Base-by-base conservation (phyloP, 2,797 vertebrate genomes). In the Spatula clypeata region DNA sequence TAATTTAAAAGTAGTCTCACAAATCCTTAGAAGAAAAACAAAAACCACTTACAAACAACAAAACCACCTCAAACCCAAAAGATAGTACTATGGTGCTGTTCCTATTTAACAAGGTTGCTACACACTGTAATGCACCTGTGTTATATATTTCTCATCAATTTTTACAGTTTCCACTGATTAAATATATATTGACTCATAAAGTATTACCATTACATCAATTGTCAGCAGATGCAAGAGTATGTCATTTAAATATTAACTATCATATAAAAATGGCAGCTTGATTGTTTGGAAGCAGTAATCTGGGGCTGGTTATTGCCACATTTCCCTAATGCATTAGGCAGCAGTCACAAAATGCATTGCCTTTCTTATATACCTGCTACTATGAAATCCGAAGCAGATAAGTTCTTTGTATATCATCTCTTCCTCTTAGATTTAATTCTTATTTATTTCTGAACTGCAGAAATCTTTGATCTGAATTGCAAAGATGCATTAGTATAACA, bases 111-210 rank as follows among this genome's bases (percentile, higher is more conserved):
- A 96, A 83, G 91, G 85, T 53, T 94, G 70, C 96, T 96, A 42
- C 47, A 91, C 60, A 97, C 69, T 94, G 76, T 91, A 95, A 96
- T 87, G 82, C 90, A 95, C 76, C 94, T 96, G 93, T 95, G 95
- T 97, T 98, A 98, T 97, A 97, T 96, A 98, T 97, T 98, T 99
- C 98, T 98, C 98, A 99, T 99, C 98, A 98, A 97, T 98, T 99
- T 99, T 99, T 99, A 99, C 98, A 98, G 98, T 99, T 98, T 98
- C 97, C 97, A 98, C 98, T 98, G 98, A 98, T 99, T 99, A 98
- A 98, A 99, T 98, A 99, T 99, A 99, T 99, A 99, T 97, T 98
- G 99, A 99, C 98, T 99, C 99, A 99, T 99, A 99, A 99, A 99
- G 97, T 97, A 98, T 98, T 98, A 98, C 98, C 98, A 98, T 98